A percentile compares a stretch with the other conserved stretches of the same genome.
These are phyloP conservation scores for Muntiacus reevesi DNA, from an alignment of 2,113 vertebrate genomes.

Conservation along the genomic window DNA sequence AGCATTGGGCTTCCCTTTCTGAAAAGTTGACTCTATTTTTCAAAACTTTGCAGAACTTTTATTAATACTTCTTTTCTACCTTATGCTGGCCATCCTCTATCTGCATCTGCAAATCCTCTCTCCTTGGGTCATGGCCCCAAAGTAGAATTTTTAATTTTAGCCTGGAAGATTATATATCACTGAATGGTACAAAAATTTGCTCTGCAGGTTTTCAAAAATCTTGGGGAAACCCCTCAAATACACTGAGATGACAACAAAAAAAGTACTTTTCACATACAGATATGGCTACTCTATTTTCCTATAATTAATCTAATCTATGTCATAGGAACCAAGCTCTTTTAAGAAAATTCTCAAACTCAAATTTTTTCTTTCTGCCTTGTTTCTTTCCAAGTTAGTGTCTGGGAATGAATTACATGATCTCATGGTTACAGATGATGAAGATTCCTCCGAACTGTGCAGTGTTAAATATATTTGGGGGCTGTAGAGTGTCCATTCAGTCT, in stretches of 20 bases:
- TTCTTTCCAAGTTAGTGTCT: background rate
- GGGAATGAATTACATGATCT: background rate
- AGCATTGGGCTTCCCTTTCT: background rate
- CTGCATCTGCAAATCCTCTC: background rate
- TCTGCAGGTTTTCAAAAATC: background rate
- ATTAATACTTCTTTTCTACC: background rate
- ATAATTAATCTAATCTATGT: background rate
- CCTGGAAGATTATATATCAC: background rate
- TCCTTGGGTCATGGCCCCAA: background rate
- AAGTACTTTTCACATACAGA: background rate
- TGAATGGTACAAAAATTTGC: background rate
- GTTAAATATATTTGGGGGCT: background rate
- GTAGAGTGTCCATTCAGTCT: background rate
- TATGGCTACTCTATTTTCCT: background rate
- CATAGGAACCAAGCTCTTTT: background rate
- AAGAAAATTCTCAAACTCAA: background rate
- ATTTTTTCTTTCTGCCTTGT: background rate
- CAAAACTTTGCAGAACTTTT: background rate
- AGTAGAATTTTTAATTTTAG: constrained; percentile 2
- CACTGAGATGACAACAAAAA: background rate
- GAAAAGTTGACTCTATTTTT: background rate
- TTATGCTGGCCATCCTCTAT: background rate
- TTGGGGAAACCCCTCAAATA: background rate
- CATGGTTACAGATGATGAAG: background rate
- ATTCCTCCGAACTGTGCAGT: background rate